Percentiles rank a stretch among this genome's conserved stretches.
phyloP scores from a whole-genome alignment of 2,113 vertebrate genomes.

The Dendropsophus ebraccatus region DNA sequence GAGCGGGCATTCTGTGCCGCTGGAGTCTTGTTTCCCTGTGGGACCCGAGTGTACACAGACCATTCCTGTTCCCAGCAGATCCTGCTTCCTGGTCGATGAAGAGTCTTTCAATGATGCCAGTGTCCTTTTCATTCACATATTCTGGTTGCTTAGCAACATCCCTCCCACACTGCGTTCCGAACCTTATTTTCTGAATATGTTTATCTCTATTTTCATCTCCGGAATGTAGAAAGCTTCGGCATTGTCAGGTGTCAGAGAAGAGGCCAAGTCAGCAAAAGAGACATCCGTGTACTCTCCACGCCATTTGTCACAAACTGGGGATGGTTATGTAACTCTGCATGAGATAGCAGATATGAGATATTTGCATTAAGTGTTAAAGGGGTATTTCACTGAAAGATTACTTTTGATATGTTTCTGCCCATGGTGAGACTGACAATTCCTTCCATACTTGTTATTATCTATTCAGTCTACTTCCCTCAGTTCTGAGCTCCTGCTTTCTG shows the following conservation, averaged over 20 bases:
- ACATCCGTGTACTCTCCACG: too few relatives aligned
- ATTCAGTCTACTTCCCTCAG: too few relatives aligned
- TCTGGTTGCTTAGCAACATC: slow-evolving; percentile 53
- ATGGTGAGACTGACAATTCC: too few relatives aligned
- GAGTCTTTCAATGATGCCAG: slow-evolving; percentile 54
- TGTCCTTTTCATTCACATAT: slow-evolving; percentile 52
- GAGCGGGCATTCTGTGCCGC: background rate
- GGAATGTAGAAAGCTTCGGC: background rate
- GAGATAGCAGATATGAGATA: too few relatives aligned
- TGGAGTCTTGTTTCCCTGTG: slow-evolving; percentile 37
- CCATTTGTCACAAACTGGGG: background rate
- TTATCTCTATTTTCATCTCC: slow-evolving; percentile 42
- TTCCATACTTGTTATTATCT: too few relatives aligned
- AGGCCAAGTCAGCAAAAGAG: background rate
- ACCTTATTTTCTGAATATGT: slow-evolving; percentile 36
- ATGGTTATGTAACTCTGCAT: background rate
- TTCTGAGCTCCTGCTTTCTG: too few relatives aligned
- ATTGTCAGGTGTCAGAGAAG: slow-evolving; percentile 28
- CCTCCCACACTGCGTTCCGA: slow-evolving; percentile 38
- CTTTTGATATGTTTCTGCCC: too few relatives aligned
- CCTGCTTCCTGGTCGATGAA: slow-evolving; percentile 27
- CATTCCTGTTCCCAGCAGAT: slow-evolving; percentile 33
- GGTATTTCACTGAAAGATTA: too few relatives aligned
- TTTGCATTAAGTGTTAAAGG: too few relatives aligned
- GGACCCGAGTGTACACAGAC: slow-evolving; percentile 23